Conservation (phyloP, 2,888 invertebrate species). For the Stramonita haemastoma region DNA sequence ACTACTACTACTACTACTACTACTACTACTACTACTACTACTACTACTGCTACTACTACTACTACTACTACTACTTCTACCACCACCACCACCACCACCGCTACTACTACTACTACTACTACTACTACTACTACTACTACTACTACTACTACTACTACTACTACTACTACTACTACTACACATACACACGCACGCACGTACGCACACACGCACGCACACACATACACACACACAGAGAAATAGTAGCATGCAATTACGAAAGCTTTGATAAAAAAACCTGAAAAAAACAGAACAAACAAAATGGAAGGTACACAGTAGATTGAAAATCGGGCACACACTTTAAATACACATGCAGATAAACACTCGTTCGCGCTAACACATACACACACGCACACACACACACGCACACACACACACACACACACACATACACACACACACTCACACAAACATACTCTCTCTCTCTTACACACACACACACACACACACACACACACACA, state of each 20-base stretch:
- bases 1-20: too few relatives aligned
- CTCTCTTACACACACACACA: too few relatives aligned
- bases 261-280: background rate
- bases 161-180: background rate
- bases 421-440: background rate
- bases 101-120: too few relatives aligned
- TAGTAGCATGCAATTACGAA: background rate
- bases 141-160: too few relatives aligned
- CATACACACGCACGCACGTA: background rate
- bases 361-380: background rate
- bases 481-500: background rate
- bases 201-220: background rate
- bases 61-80: background rate
- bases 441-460: too few relatives aligned
- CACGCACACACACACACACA: background rate
- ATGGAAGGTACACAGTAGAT: background rate
- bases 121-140: too few relatives aligned
- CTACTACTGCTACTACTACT: background rate
- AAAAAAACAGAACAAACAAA: background rate
- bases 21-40: too few relatives aligned
- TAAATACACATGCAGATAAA: background rate
- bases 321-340: background rate
- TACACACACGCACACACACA: background rate
- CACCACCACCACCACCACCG: slow-evolving; percentile 4
- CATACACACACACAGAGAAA: background rate